Base-by-base conservation (phyloP, 1,140 invertebrate species). In the Drosophila dunni region DNA sequence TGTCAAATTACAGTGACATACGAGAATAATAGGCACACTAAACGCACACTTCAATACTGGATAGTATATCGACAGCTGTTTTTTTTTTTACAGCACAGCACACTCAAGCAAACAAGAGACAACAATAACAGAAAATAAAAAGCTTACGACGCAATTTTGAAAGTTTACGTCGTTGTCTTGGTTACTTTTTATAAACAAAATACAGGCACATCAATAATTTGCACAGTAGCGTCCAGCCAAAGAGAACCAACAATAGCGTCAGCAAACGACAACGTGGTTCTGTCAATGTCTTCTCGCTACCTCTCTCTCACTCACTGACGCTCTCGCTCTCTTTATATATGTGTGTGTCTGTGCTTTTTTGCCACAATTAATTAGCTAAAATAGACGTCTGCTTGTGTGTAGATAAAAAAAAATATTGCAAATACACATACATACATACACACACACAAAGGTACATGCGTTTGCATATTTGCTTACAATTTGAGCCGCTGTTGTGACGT, bases 101-200 rank as follows among this genome's bases (percentile, higher is more conserved):
- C 10, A 45, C 4, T 34, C 24, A 53, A 34, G 33, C 29, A 20
- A 53, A 34, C 13, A 40, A 40, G 15, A 34, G 15, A 2, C 53
- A 58, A 34, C 54, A 64, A 69, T 60, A 34, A 60, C 38, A 42
- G 3, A 33, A 33, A 61, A 20, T 24, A 57, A 77, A 81, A 76
- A 68, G 79, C 79, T 79, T 79, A 69, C 77, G 83, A 70, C 83
- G 83, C 83, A 86, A 72, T 88, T 85, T 71, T 83, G 79, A 81
- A 85, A 78, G 81, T 78, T 79, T 82, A 40, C 10, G 51, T 46
- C 74, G 83, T 86, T 72, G 83, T 88, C 83, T 88, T 86, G 83
- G 73, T 63, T 79, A 86, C 83, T 78, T 86, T 78, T 69, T 76
- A 75, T 83, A 58, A 53, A 53, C 44, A 65, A 79, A 57, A 56